Evolutionary conservation across 2,113 vertebrate species (phyloP).

Genomic region (Collichthys lucidus): DNA sequence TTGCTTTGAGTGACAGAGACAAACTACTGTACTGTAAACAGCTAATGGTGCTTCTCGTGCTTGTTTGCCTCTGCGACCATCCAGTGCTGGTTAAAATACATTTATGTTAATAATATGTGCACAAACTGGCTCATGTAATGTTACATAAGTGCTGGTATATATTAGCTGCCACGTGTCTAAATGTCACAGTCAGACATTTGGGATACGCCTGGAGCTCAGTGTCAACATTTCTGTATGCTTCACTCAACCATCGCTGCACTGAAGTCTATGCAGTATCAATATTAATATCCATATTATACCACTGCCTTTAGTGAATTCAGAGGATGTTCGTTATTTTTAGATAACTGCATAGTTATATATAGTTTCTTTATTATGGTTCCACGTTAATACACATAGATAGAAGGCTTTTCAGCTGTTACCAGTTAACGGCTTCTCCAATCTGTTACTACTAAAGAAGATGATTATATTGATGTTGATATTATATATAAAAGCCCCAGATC

Average conservation of each 20-base stretch:
- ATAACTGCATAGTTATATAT: no score
- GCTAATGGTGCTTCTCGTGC: not conserved
- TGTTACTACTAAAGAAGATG: no score
- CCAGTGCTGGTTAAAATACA: not conserved
- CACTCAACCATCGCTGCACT: not conserved
- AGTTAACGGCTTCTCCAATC: no score
- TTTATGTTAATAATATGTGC: not conserved
- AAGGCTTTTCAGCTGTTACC: no score
- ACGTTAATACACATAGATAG: no score
- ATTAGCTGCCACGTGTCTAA: not conserved
- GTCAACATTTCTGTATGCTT: not conserved
- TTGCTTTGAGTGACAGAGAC: not conserved
- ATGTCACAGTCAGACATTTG: conserved; percentile 9
- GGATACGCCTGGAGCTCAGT: not conserved
- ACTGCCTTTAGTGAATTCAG: no score
- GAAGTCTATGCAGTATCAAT: not conserved
- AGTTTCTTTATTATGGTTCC: no score
- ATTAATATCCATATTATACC: conserved; percentile 1
- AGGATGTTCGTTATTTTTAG: no score
- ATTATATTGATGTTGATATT: no score
- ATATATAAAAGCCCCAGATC: no score
- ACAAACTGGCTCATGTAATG: not conserved
- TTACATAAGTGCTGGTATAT: not conserved
- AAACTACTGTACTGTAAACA: conserved; percentile 14
- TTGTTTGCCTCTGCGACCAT: conserved; percentile 1